Conservation (phyloP, 1,140 invertebrate species). For the Bombus ignitus region DNA sequence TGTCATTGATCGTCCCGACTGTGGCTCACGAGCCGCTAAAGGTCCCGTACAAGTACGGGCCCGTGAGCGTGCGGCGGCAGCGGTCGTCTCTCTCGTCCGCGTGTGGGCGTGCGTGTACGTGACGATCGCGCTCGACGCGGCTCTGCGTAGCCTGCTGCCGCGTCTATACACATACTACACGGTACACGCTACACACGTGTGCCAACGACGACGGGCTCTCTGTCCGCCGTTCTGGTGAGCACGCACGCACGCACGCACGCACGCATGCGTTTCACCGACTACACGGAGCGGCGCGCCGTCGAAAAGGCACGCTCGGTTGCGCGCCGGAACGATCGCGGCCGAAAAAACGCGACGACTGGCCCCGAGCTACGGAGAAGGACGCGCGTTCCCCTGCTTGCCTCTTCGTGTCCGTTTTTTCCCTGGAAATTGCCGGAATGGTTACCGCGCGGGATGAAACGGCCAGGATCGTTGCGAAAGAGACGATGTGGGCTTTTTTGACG, state of each 20-base stretch:
- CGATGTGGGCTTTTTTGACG: neutral
- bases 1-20: slow-evolving; percentile 83
- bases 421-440: slow-evolving; percentile 34
- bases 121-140: slow-evolving; percentile 24
- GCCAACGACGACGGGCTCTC: no score
- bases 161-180: neutral
- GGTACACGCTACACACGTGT: slow-evolving; percentile 24
- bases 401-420: slow-evolving; percentile 5
- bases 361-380: slow-evolving; percentile 33
- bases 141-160: neutral
- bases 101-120: slow-evolving; percentile 51
- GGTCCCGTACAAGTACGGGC: slow-evolving; percentile 82
- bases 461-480: slow-evolving; percentile 16
- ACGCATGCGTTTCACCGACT: slow-evolving; percentile 30
- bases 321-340: slow-evolving; percentile 39
- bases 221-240: no score
- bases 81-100: slow-evolving; percentile 61
- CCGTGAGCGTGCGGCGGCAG: slow-evolving; percentile 63
- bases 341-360: slow-evolving; percentile 40
- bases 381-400: neutral
- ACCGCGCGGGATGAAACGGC: neutral
- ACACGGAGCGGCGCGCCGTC: slow-evolving; percentile 12
- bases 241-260: neutral
- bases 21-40: slow-evolving; percentile 79
- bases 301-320: slow-evolving; percentile 60